phyloP scores from a whole-genome alignment of 2,888 invertebrate genomes.

The Sclerodermus sp. region DNA sequence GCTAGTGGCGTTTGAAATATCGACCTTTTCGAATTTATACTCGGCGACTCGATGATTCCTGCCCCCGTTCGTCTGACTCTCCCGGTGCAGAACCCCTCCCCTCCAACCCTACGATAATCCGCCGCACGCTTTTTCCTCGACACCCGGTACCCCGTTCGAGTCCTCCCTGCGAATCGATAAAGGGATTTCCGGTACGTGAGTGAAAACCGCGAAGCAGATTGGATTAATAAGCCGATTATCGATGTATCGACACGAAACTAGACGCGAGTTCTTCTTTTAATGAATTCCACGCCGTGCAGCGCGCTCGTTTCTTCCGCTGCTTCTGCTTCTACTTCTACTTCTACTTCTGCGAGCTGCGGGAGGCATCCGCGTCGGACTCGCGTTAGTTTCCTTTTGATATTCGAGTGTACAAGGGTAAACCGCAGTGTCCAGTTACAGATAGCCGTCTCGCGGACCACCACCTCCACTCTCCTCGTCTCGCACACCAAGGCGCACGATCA shows the following conservation, averaged over 20 bases:
- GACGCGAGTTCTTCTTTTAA: too few relatives aligned
- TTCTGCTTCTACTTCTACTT: too few relatives aligned
- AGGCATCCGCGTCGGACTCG: not conserved
- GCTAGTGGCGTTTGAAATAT: conserved; percentile 40
- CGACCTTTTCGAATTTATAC: conserved; percentile 40
- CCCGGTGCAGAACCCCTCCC: not conserved
- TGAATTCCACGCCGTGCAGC: too few relatives aligned
- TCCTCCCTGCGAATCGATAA: too few relatives aligned
- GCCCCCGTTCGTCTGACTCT: not conserved
- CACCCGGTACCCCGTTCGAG: not conserved
- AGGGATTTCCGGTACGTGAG: too few relatives aligned
- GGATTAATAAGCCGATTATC: too few relatives aligned
- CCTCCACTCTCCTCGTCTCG: conserved; percentile 7
- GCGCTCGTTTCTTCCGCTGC: too few relatives aligned
- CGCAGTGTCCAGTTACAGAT: conserved; percentile 31
- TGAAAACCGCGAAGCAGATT: too few relatives aligned
- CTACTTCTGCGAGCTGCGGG: not conserved
- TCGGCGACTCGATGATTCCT: conserved; percentile 30
- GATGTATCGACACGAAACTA: too few relatives aligned
- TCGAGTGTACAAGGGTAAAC: conserved; percentile 12
- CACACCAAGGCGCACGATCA: conserved; percentile 7
- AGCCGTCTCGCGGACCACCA: conserved; percentile 12
- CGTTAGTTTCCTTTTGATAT: conserved; percentile 12
- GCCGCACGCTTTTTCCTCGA: not conserved
- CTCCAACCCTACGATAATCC: too few relatives aligned